Evolutionary conservation across 2,113 vertebrate species (phyloP), one percentile per base, ranked within the genome.

Genomic region (Prionailurus viverrinus): DNA sequence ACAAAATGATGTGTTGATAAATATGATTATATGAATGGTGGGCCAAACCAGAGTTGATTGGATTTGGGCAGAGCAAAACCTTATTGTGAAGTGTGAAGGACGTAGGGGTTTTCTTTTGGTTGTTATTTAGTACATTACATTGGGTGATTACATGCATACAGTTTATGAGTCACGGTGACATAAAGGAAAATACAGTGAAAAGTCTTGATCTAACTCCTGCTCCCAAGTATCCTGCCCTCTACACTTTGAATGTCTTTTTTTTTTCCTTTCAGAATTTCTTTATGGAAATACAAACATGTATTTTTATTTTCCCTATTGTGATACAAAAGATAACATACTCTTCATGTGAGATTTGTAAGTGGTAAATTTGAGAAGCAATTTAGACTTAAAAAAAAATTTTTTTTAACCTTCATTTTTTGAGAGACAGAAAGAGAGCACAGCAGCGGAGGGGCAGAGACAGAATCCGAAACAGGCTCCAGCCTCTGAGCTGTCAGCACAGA

Each of bases 71-170:
- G 39, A 96, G n/a, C 76, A 91, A 97, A 84, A 84, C 71, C 29
- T 97, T 80, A 84, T 31, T 91, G 73, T 97, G 88, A 96, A 97
- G 95, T 31, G 84, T 94, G 23, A 95, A 91, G 61, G 69, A 61
- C 69, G 58, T 48, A 85, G 51, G 21, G 13, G 16, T 94, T 73
- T 94, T 58, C 45, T 92, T 55, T 71, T 85, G 31, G 66, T 93
- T 68, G 27, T 93, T 93, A 89, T 41, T 93, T 89, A 97, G 71
- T 92, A 83, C 12, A 48, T 96, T 82, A 84, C 41, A n/a, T 13
- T 87, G 69, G 41, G 15, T 96, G 69, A 82, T 91, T 84, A 61
- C n/a, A 45, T 68, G 80, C 5, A 4, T 89, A 27, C 68, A 89
- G 27, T 92, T 89, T 18, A 31, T 93, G 95, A 97, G 48, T 80